These are phyloP conservation scores for Drosophila fuyamai DNA, from an alignment of 1,140 invertebrate species.

Conservation along the genomic window DNA sequence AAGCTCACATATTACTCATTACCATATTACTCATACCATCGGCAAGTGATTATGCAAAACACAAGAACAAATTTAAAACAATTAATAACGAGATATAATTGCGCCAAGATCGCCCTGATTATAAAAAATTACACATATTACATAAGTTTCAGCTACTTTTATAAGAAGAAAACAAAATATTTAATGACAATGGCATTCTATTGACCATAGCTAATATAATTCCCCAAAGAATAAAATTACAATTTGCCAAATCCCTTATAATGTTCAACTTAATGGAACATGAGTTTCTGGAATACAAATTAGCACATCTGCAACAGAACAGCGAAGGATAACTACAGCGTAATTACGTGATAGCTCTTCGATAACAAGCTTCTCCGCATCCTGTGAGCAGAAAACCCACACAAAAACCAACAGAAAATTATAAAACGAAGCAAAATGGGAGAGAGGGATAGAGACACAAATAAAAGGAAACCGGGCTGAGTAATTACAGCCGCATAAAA, in stretches of 20 bases:
- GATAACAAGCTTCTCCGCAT: constrained; percentile 29
- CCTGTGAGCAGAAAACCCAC: constrained; percentile 7
- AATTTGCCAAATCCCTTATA: neutral
- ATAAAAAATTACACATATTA: too few relatives aligned
- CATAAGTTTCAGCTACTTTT: too few relatives aligned
- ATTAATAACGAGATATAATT: too few relatives aligned
- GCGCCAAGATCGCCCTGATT: too few relatives aligned
- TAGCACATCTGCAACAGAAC: constrained; percentile 32
- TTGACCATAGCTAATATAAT: too few relatives aligned
- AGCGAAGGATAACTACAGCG: constrained; percentile 10
- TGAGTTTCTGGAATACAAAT: constrained; percentile 15
- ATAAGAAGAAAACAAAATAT: too few relatives aligned
- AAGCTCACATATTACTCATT: too few relatives aligned
- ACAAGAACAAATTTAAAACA: too few relatives aligned
- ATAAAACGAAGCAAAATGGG: constrained; percentile 31
- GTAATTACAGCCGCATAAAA: constrained; percentile 50
- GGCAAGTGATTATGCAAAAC: too few relatives aligned
- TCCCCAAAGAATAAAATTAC: neutral
- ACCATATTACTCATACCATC: too few relatives aligned
- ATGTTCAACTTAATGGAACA: constrained; percentile 7
- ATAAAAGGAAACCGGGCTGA: constrained; percentile 55
- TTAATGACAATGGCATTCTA: too few relatives aligned
- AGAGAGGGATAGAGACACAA: neutral
- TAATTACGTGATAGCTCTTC: constrained; percentile 31
- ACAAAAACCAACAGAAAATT: constrained; percentile 33